These are phyloP conservation scores for Coendou prehensilis DNA, from an alignment of 2,797 vertebrate species.

Conservation along the genomic window DNA sequence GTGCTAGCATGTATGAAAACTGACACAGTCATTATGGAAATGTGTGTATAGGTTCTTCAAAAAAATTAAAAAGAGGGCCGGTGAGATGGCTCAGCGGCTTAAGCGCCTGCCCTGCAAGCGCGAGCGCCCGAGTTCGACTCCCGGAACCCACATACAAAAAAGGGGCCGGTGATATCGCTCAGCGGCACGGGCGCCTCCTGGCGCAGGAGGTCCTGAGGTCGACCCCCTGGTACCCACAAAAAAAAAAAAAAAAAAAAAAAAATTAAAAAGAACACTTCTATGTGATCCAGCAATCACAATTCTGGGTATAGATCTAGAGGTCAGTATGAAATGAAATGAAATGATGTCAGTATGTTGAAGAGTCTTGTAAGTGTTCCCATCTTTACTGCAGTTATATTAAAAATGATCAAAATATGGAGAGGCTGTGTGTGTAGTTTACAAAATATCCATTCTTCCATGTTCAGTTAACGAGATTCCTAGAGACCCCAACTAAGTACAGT, in stretches of 20 bases:
- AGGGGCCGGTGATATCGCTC: no score
- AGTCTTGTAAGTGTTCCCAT: neutral
- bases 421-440: neutral
- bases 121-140: no score
- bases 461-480: conserved; percentile 16
- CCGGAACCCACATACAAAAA: no score
- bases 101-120: no score
- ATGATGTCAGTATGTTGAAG: neutral
- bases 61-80: neutral
- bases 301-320: neutral
- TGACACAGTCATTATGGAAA: neutral
- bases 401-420: neutral
- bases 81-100: no score
- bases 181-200: no score
- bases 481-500: neutral
- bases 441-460: neutral
- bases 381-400: neutral
- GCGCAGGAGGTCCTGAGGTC: no score
- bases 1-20: neutral
- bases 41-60: neutral
- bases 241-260: no score
- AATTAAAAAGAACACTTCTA: neutral
- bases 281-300: neutral
- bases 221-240: no score
- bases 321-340: neutral